phyloP scores from a whole-genome alignment of 2,113 vertebrate species.

The Trematocara unimaculatum region DNA sequence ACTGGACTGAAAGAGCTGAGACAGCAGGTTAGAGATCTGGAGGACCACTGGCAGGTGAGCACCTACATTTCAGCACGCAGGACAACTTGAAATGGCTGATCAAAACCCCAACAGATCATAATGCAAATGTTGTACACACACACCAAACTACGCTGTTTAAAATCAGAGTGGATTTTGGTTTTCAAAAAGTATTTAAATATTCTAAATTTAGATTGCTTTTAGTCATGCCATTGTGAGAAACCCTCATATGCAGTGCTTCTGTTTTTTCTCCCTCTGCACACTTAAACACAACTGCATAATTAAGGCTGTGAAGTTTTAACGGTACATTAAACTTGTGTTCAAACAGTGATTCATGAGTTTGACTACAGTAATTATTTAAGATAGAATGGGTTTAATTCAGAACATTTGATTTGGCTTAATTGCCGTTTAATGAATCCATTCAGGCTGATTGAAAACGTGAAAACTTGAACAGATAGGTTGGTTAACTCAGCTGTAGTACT shows the following conservation, averaged over 20 bases:
- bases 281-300: background rate
- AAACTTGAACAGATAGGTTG: background rate
- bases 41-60: slow-evolving; percentile 97
- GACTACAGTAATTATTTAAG: background rate
- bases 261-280: background rate
- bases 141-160: rapidly evolving
- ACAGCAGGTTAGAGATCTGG: slow-evolving; percentile 90
- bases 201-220: background rate
- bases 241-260: background rate
- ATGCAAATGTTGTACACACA: background rate
- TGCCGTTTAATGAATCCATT: background rate
- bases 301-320: background rate
- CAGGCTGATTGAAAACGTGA: background rate
- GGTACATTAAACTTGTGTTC: background rate
- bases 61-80: rapidly evolving
- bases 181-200: background rate
- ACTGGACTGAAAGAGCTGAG: slow-evolving; percentile 89
- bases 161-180: background rate
- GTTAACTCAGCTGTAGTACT: background rate
- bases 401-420: background rate
- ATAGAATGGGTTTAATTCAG: background rate
- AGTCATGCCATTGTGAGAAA: background rate
- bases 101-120: background rate
- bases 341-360: background rate
- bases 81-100: background rate